Evolutionary conservation across 2,888 invertebrate species (phyloP), one percentile per base, ranked within the genome.

Genomic region (Calephelis perditalis): DNA sequence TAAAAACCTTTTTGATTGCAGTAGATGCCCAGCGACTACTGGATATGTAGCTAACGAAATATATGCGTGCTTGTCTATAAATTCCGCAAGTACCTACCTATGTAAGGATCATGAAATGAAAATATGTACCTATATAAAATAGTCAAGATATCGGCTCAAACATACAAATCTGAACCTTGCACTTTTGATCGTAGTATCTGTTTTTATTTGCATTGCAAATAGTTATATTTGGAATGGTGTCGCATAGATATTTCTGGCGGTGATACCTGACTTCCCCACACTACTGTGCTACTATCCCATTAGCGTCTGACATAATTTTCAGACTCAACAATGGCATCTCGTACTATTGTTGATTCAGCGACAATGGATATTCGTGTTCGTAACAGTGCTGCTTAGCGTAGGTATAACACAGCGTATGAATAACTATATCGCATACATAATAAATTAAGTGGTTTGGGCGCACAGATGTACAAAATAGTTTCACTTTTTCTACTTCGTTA

Each of bases 271-370:
- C 52, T 52, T 52, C 52, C 52, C 11, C 10, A 52, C 26, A 52
- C 26, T 26, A 35, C 35, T 26, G 52, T 52, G 26, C 52, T 52
- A 52, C 52, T 52, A 52, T 52, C 52, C 26, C 11, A 52, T 52
- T 52, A 35, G 8, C 35, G 52, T 52, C 15, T 52, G 52, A 52
- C 52, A 52, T 35, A 52, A 52, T 52, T 52, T 49, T 15, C 3
- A 49, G 26, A 9, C 49, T 26, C 49, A 15, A 49, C 49, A 49
- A 49, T 49, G 6, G 35, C 52, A 26, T 49, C 49, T 35, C 26
- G 35, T 52, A 54, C 36, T 54, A 54, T 54, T 54, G 35, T 54
- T 36, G 54, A 36, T 54, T 54, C 52, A 54, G 36, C 36, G 52
- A 36, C 36, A 54, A 35, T 36, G 10, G 52, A 10, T 7, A 35